These are phyloP conservation scores for Hypselothyrea guttata DNA, from an alignment of 2,888 invertebrate species.

Conservation along the genomic window DNA sequence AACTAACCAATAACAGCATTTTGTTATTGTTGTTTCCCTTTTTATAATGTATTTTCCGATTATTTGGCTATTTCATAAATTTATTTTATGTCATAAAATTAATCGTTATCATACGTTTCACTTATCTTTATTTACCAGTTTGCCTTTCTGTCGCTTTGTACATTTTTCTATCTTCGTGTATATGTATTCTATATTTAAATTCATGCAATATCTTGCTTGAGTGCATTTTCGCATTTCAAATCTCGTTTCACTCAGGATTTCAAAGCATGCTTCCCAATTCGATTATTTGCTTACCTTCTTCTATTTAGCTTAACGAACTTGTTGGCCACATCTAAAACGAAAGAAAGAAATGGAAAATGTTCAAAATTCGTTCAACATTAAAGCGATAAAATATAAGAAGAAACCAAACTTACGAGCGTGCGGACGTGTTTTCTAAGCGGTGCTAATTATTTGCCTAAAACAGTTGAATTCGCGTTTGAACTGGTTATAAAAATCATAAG, in stretches of 20 bases:
- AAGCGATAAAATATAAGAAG: neutral
- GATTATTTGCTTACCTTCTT: slow-evolving; percentile 63
- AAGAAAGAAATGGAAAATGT: neutral
- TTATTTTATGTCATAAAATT: too few relatives aligned
- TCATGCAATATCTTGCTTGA: slow-evolving; percentile 9
- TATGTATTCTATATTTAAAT: slow-evolving; percentile 27
- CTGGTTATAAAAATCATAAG: too few relatives aligned
- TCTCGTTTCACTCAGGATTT: slow-evolving; percentile 2
- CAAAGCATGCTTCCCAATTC: slow-evolving; percentile 34
- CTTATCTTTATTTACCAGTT: slow-evolving; percentile 9
- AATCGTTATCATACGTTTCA: neutral
- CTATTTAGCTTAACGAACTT: slow-evolving; percentile 60
- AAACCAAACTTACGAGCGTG: too few relatives aligned
- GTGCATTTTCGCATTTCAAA: slow-evolving; percentile 10
- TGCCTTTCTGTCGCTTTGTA: neutral
- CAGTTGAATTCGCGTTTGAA: too few relatives aligned
- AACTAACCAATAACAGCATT: too few relatives aligned
- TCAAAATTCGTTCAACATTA: neutral
- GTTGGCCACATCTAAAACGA: slow-evolving; percentile 8
- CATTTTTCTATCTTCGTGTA: slow-evolving; percentile 13
- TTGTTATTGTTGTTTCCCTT: too few relatives aligned
- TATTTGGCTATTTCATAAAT: too few relatives aligned
- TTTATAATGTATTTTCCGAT: too few relatives aligned
- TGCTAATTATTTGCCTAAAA: too few relatives aligned
- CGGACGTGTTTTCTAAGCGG: too few relatives aligned